Percentiles rank a stretch among this genome's conserved stretches.
Conservation (phyloP, 2,888 invertebrate species). For the Eledone cirrhosa region DNA sequence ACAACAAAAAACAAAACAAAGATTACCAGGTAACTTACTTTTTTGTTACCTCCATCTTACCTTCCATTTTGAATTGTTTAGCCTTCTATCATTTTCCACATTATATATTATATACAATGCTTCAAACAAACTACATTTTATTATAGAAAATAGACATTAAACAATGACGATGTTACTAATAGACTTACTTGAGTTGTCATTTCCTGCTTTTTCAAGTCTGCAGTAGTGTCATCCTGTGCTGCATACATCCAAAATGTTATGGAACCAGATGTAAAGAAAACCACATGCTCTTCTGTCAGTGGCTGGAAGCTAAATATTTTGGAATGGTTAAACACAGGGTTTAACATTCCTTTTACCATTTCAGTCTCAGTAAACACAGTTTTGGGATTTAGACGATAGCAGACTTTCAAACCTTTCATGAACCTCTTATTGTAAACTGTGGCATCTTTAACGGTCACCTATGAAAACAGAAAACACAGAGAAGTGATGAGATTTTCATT, state of each 20-base stretch:
- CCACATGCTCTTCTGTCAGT: slow-evolving; percentile 62
- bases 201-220: slow-evolving; percentile 60
- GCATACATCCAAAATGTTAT: slow-evolving; percentile 65
- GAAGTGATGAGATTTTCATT: no score
- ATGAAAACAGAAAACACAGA: slow-evolving; percentile 11
- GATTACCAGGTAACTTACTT: no score
- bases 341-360: slow-evolving; percentile 55
- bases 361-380: slow-evolving; percentile 55
- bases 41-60: no score
- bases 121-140: no score
- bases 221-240: slow-evolving; percentile 62
- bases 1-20: no score
- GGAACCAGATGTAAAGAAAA: slow-evolving; percentile 64
- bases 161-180: no score
- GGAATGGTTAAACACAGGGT: slow-evolving; percentile 62
- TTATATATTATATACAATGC: no score
- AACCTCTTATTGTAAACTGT: slow-evolving; percentile 62
- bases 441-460: slow-evolving; percentile 58
- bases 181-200: slow-evolving; percentile 62
- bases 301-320: slow-evolving; percentile 56
- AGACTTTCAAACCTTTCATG: slow-evolving; percentile 60
- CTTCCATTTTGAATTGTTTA: no score
- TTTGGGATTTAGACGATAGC: slow-evolving; percentile 60
- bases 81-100: no score
- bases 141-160: no score